These are phyloP conservation scores for Aplysia californica DNA, from an alignment of 1,140 invertebrate species.

Conservation along the genomic window DNA sequence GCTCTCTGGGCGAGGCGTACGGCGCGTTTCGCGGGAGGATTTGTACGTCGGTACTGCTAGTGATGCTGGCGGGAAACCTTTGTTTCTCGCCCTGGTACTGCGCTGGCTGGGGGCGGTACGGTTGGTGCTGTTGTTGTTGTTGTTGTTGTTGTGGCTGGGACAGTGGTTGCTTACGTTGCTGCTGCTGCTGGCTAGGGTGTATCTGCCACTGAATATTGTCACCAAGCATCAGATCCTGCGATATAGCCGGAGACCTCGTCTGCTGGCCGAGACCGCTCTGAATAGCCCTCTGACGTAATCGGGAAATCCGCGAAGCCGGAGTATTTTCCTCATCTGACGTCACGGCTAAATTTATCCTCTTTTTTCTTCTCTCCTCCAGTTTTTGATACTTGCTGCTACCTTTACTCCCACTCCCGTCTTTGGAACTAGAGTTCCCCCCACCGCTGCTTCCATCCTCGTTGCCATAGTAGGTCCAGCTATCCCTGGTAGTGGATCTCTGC, in stretches of 20 bases:
- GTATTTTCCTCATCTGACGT: slow-evolving; percentile 61
- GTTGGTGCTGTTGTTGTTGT: slow-evolving; percentile 3
- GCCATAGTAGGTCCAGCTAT: slow-evolving; percentile 32
- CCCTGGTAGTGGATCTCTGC: slow-evolving; percentile 26
- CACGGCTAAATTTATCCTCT: slow-evolving; percentile 53
- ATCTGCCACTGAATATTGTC: too few species aligned
- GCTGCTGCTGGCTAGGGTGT: too few species aligned
- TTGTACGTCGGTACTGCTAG: too few species aligned
- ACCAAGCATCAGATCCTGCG: too few species aligned
- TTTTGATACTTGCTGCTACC: slow-evolving; percentile 53
- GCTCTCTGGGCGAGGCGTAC: too few species aligned
- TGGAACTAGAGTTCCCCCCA: slow-evolving; percentile 26
- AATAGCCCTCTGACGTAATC: slow-evolving; percentile 53
- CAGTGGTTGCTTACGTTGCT: neutral
- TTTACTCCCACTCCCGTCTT: slow-evolving; percentile 20
- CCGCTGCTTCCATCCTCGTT: slow-evolving; percentile 8
- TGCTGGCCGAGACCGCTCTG: slow-evolving; percentile 40
- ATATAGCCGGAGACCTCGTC: neutral
- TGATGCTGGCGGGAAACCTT: too few species aligned
- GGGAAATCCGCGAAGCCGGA: slow-evolving; percentile 53
- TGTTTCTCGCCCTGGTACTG: too few species aligned
- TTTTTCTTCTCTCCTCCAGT: slow-evolving; percentile 57
- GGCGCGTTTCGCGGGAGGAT: too few species aligned
- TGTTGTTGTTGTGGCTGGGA: neutral
- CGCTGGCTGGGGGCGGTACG: neutral